Evolutionary conservation across 2,797 vertebrate genomes (phyloP), one percentile per base, ranked within the genome.

Genomic region (Limnodromus scolopaceus): DNA sequence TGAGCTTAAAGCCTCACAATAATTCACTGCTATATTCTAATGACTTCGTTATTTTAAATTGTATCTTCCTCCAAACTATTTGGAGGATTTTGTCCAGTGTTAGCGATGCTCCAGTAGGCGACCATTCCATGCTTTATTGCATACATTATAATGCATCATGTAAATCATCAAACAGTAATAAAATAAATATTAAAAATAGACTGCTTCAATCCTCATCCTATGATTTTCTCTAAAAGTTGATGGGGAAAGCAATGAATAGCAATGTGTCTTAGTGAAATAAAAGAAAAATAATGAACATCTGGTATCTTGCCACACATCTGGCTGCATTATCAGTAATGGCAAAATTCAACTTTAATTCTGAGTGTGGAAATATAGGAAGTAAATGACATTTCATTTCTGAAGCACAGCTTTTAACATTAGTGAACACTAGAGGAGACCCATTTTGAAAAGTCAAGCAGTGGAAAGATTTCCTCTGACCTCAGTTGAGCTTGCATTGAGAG

Each of bases 61-160:
- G 38, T 92, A n/a, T 83, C 30, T 15, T 83, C 57, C 63, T 96
- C 77, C 70, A 89, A 65, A 70, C 11, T 74, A 10, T 51, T 87
- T 41, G 86, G 86, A 84, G 75, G 86, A 36, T 71, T 94, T 94
- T 90, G 60, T 87, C 58, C 24, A 22, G 84, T 74, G 45, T 74
- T 84, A 22, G 23, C 94, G 88, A 23, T 92, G 90, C 93, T 96
- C 84, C 83, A 76, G 43, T 92, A 95, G 84, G 96, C 83, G 4
- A 90, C 87, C 95, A 97, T 97, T 96, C 93, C 93, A 96, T 84
- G 95, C 96, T 95, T 95, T 95, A 95, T 63, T 95, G 94, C 94
- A 89, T 93, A 84, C 95, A 93, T 93, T 96, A 41, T 90, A 90
- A 92, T 92, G 78, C 94, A 87, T 95, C 95, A 75, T 87, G 71